These are phyloP conservation scores for Gibbula magus DNA, from an alignment of 2,888 invertebrate species.

Conservation along the genomic window DNA sequence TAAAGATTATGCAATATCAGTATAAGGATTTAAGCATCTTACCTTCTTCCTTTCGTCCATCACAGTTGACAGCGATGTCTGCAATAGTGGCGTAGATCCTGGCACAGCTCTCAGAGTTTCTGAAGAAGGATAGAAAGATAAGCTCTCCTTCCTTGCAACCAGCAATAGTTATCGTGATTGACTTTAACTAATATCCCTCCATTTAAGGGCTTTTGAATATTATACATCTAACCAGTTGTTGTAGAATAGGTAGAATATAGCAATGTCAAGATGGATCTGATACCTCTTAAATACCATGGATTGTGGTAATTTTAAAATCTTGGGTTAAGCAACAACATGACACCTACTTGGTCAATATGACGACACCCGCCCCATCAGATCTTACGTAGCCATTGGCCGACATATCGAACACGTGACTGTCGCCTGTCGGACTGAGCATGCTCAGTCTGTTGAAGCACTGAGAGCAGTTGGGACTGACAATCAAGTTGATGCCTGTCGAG, in stretches of 20 bases:
- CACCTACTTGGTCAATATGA: conserved; percentile 49
- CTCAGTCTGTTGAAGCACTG: conserved; percentile 92
- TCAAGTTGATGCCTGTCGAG: conserved; percentile 49
- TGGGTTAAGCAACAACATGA: background rate
- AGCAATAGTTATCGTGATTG: no score
- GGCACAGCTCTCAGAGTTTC: conserved; percentile 35
- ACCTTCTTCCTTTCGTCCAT: conserved; percentile 89
- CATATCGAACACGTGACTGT: conserved; percentile 94
- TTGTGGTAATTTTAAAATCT: no score
- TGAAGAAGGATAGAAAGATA: conserved; percentile 10
- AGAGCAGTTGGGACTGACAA: conserved; percentile 76
- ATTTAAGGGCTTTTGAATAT: no score
- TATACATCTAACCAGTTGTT: no score
- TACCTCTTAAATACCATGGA: no score
- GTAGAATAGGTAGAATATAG: no score
- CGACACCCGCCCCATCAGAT: conserved; percentile 53
- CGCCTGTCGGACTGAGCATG: conserved; percentile 92
- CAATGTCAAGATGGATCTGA: no score
- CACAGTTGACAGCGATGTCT: conserved; percentile 73
- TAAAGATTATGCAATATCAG: no score
- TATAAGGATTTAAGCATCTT: background rate
- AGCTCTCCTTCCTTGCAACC: no score
- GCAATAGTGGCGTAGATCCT: conserved; percentile 48
- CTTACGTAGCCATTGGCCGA: conserved; percentile 52
- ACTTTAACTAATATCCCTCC: no score